Conservation (phyloP, 2,888 invertebrate species). For the Calameuta pallipes region DNA sequence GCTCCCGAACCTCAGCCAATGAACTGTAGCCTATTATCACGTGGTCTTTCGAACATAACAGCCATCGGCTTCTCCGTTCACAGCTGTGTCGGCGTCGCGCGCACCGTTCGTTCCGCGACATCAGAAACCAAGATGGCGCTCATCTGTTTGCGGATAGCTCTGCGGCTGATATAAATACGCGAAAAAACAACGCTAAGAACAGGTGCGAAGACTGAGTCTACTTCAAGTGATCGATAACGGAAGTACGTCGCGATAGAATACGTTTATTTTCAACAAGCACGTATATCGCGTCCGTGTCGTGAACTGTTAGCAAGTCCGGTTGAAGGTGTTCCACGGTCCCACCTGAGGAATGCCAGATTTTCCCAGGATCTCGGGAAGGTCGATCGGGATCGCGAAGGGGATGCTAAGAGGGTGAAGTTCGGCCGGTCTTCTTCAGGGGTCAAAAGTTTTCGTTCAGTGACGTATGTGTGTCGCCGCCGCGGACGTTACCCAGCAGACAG, state of each 20-base stretch:
- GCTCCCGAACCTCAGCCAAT: not conserved
- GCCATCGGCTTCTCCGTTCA: not conserved
- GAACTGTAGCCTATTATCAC: not conserved
- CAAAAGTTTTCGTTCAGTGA: constrained; percentile 43
- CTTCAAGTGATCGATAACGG: not conserved
- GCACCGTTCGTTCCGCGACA: constrained; percentile 40
- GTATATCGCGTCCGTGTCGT: not conserved
- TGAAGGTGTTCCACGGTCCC: constrained; percentile 24
- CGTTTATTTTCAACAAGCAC: not conserved
- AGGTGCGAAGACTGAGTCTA: constrained; percentile 1
- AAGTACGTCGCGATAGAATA: not conserved
- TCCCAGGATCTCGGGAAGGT: not conserved
- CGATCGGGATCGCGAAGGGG: constrained; percentile 8
- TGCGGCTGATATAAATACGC: constrained; percentile 57
- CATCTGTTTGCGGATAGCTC: constrained; percentile 56
- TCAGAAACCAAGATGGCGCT: constrained; percentile 59
- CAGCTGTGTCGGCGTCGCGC: constrained; percentile 41
- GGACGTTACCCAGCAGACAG: constrained; percentile 46
- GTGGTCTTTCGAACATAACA: not conserved
- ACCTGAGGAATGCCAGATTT: constrained; percentile 41
- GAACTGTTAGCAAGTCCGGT: not conserved
- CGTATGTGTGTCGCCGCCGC: constrained; percentile 62
- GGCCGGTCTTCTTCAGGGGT: not conserved
- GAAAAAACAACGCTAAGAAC: constrained; percentile 26
- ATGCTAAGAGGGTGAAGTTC: constrained; percentile 5